phyloP scores from a whole-genome alignment of 2,888 invertebrate genomes.

The Euzophera pinguis region DNA sequence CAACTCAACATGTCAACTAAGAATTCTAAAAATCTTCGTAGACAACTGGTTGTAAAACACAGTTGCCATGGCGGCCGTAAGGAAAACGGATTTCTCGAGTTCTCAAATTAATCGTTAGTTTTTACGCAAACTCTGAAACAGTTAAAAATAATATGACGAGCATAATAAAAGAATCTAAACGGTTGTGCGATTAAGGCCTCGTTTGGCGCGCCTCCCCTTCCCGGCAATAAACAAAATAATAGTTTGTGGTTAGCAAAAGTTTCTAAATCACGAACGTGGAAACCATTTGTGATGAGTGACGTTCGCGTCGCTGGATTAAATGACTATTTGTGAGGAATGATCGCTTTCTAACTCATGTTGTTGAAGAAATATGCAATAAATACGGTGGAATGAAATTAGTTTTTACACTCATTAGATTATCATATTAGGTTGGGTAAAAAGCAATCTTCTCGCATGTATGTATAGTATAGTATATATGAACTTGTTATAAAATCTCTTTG shows the following conservation, averaged over 20 bases:
- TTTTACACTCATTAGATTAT: background rate
- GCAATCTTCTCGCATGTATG: too few species aligned
- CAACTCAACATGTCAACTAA: too few species aligned
- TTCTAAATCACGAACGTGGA: slow-evolving; percentile 73
- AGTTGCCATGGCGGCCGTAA: too few species aligned
- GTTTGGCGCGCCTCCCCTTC: slow-evolving; percentile 25
- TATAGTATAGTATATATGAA: too few species aligned
- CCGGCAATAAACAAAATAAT: slow-evolving; percentile 64
- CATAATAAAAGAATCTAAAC: slow-evolving; percentile 50
- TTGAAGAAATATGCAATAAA: background rate
- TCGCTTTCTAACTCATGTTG: background rate
- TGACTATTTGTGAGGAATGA: slow-evolving; percentile 32
- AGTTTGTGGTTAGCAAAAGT: slow-evolving; percentile 67
- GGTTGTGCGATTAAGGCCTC: slow-evolving; percentile 48
- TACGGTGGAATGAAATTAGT: background rate
- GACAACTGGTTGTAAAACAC: too few species aligned
- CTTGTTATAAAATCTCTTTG: too few species aligned
- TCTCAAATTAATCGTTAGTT: too few species aligned
- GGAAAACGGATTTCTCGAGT: too few species aligned
- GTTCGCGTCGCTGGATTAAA: slow-evolving; percentile 36
- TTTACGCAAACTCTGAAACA: background rate
- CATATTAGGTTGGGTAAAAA: too few species aligned
- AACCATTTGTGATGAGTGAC: slow-evolving; percentile 48
- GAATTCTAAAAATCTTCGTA: too few species aligned
- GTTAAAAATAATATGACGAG: slow-evolving; percentile 20